Percentiles rank a stretch among this genome's conserved stretches.
phyloP scores from a whole-genome alignment of 2,888 invertebrate species.

The Sycophila texana region DNA sequence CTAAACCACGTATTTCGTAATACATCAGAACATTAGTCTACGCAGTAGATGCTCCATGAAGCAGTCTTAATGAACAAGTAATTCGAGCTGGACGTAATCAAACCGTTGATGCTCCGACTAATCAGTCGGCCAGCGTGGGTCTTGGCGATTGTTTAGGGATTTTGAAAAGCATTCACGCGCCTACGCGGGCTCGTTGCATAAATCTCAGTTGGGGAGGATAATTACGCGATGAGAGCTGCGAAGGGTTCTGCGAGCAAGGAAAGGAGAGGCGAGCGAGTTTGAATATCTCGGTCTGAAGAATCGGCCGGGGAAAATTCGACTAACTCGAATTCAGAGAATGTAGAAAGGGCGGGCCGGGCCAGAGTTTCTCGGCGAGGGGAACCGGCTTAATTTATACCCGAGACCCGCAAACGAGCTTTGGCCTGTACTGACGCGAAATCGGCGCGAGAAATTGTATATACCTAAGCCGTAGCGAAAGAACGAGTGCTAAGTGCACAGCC shows the following conservation, averaged over 20 bases:
- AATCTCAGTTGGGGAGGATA: slow-evolving; percentile 31
- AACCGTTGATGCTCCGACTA: background rate
- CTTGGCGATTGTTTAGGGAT: background rate
- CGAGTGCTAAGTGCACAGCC: background rate
- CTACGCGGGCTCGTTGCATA: slow-evolving; percentile 1
- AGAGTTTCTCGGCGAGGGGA: background rate
- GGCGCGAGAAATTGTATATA: slow-evolving; percentile 18
- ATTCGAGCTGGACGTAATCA: too few species aligned
- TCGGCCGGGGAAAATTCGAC: slow-evolving; percentile 27
- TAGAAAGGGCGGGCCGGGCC: slow-evolving; percentile 18
- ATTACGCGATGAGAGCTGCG: slow-evolving; percentile 16
- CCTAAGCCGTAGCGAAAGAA: background rate
- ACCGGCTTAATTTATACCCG: slow-evolving; percentile 42
- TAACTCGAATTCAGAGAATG: slow-evolving; percentile 9
- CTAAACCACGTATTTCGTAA: too few species aligned
- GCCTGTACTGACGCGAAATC: slow-evolving; percentile 2
- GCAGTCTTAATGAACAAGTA: too few species aligned
- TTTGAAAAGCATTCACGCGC: background rate
- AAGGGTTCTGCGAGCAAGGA: background rate
- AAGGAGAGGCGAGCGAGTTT: background rate
- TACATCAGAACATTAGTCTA: too few species aligned
- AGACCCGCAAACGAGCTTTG: slow-evolving; percentile 38
- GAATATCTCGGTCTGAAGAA: slow-evolving; percentile 21
- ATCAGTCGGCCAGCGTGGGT: background rate
- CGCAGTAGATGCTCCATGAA: too few species aligned